Evolutionary conservation across 2,888 invertebrate species (phyloP).

Genomic region (Labia minor): DNA sequence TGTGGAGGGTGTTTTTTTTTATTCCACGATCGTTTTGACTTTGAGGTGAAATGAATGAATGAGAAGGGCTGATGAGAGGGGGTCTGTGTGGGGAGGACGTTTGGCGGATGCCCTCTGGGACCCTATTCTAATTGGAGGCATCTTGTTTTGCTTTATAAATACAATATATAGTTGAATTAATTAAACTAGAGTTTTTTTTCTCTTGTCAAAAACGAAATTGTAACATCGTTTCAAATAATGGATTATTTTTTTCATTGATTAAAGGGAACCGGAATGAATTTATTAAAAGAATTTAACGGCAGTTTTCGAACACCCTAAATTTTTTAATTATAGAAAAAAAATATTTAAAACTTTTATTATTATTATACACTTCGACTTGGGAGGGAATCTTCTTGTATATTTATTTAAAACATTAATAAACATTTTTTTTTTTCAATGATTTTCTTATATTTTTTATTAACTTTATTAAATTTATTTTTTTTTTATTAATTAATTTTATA

Average conservation of each 20-base stretch:
- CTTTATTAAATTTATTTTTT: background rate
- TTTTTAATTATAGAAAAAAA: no score
- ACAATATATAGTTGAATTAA: slow-evolving; percentile 1
- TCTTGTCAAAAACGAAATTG: background rate
- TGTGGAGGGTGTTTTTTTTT: background rate
- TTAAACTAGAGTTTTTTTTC: background rate
- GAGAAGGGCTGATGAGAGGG: no score
- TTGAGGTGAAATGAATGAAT: background rate
- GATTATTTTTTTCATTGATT: background rate
- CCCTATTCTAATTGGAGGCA: slow-evolving; percentile 1
- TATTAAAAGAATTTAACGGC: no score
- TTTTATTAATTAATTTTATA: background rate
- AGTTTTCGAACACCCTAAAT: no score
- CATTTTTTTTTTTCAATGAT: no score
- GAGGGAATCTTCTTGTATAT: no score
- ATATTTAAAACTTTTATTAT: no score
- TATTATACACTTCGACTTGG: no score
- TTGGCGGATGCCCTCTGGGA: background rate
- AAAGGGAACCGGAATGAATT: no score
- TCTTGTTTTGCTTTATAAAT: background rate
- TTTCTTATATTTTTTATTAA: background rate
- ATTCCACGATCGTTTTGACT: background rate
- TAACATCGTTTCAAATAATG: background rate
- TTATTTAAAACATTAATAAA: no score
- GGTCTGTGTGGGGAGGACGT: background rate